Base-by-base conservation (phyloP, 2,888 invertebrate genomes). In the Nomada goodeniana region DNA sequence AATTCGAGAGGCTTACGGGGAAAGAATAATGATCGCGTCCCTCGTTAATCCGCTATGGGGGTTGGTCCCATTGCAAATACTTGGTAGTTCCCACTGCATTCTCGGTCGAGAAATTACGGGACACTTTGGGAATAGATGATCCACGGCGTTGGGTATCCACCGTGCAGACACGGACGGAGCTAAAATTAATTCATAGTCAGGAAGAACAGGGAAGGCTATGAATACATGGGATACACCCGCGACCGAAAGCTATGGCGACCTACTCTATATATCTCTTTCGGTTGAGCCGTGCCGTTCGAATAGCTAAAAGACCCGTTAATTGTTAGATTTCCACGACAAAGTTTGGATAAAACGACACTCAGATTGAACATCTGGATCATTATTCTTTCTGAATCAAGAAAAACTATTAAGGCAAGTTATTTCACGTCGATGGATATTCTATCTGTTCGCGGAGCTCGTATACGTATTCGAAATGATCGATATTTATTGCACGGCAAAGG, bases 111-210 rank as follows among this genome's bases (percentile, higher is more conserved):
- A 78, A 89, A 89, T 89, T 88, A 88, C 83, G 84, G 84, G 84
- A 89, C 83, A 82, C 79, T 80, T 83, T 60, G 73, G 82, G 80
- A 89, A 87, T 81, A 76, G 86, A 89, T 89, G 75, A 77, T 70
- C 69, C 36, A 60, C 65, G 44, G 23, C 29, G 60, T 47, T 55
- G 59, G 70, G 72, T 57, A 74, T 15, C 26, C 53, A 53, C 42
- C 29, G 70, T 71, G 77, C 50, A 55, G 44, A 64, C 69, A 57
- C 63, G 74, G 70, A 64, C 70, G 60, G 77, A 68, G 80, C 73
- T 76, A 67, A 86, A 88, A 89, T 87, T 88, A 87, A 88, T 89
- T 89, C 86, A 88, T 84, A 86, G 80, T 65, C 70, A 60, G 78
- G 65, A 68, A 55, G 68, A 67, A 50, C 60, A 20, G 47, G 69